Evolutionary conservation across 2,888 invertebrate genomes (phyloP), one percentile per base, ranked within the genome.

Genomic region (Elegia similella): DNA sequence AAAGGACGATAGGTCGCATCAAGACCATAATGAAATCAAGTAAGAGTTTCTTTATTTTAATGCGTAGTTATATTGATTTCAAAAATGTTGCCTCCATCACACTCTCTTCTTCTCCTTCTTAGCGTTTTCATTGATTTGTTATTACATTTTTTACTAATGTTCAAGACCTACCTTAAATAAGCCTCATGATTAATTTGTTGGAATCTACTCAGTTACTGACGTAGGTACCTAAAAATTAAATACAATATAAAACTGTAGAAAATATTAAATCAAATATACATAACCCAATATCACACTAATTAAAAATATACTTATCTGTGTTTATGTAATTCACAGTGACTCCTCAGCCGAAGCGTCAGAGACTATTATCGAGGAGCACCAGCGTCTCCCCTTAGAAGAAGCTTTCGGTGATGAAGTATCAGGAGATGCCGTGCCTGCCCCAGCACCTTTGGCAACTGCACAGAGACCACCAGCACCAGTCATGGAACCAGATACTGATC

Each of bases 1-100:
- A 61, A 93, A 88, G 71, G 93, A 92, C 57, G 90, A 92, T 52
- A 87, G 90, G 63, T 84, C 88, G 0, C 89, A 90, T 62, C 87
- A 88, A 56, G 89, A 89, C 59, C 86, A 86, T 58, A 91, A 91
- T 63, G 89, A 90, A 52, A 86, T 90, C 55, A 86, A 84, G 89
- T 90, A 62, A 74, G 76, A 13, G 6, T 23, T 8, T 7, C 16
- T 6, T 42, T 29, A 29, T 17, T 42, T 12, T 10, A 43, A 17
- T 34, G 12, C 10, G 7, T 10, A 34, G 1, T 8, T n/a, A 2
- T 38, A 12, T 12, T n/a, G 10, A 12, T n/a, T 38, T n/a, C 10
- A 38, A n/a, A 38, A 3, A 2, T 23, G 23, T 23, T n/a, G n/a
- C n/a, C n/a, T n/a, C 23, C 5, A 5, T 23, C 23, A 23, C 2